A percentile compares a stretch with the other conserved stretches of the same genome.
phyloP scores from a whole-genome alignment of 2,888 invertebrate genomes.

The Dicranocentrus wangi region DNA sequence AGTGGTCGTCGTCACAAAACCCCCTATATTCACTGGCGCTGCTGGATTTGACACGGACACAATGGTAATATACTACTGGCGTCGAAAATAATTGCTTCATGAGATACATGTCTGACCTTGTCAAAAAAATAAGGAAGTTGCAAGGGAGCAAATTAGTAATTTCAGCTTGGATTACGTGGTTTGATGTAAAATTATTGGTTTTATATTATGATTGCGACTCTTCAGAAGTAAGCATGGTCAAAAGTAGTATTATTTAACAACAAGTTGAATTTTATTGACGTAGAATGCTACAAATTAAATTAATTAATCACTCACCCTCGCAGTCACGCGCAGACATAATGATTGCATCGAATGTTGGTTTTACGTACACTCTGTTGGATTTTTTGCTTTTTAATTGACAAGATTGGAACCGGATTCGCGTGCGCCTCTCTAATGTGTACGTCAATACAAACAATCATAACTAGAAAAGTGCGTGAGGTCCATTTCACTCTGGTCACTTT shows the following conservation, averaged over 20 bases:
- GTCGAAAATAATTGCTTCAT: neutral
- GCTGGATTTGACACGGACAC: slow-evolving; percentile 65
- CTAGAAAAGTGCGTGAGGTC: slow-evolving; percentile 70
- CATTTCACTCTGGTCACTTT: slow-evolving; percentile 70
- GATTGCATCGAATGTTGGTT: neutral
- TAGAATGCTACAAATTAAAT: too few relatives aligned
- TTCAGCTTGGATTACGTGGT: too few relatives aligned
- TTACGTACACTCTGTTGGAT: neutral
- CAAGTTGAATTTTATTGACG: too few relatives aligned
- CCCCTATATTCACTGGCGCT: slow-evolving; percentile 69
- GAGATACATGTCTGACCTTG: too few relatives aligned
- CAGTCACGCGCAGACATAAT: too few relatives aligned
- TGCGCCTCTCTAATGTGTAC: slow-evolving; percentile 69
- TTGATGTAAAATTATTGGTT: too few relatives aligned
- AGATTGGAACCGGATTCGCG: slow-evolving; percentile 71
- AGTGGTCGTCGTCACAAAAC: slow-evolving; percentile 68
- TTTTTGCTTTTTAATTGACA: slow-evolving; percentile 3
- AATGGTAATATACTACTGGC: slow-evolving; percentile 54
- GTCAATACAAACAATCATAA: slow-evolving; percentile 69
- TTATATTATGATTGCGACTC: too few relatives aligned
- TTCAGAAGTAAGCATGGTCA: too few relatives aligned
- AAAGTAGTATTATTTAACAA: too few relatives aligned
- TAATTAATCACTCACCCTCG: too few relatives aligned
- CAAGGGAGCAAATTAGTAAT: too few relatives aligned
- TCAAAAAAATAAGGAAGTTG: too few relatives aligned